phyloP scores from a whole-genome alignment of 2,888 invertebrate genomes.

The Philhelius pedissequus region DNA sequence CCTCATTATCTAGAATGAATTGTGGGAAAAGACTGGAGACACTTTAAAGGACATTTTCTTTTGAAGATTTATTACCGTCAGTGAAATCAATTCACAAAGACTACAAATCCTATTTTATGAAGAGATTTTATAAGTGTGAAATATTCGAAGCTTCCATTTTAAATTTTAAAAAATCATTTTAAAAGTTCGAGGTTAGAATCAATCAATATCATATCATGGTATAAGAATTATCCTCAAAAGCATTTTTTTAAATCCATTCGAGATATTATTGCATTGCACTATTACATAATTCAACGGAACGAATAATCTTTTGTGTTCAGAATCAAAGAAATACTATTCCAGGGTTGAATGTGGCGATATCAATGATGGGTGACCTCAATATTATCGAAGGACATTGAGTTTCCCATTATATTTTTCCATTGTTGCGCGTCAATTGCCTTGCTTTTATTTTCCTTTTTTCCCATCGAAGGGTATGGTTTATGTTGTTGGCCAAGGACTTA shows the following conservation, averaged over 20 bases:
- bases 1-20: not conserved
- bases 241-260: conserved; percentile 13
- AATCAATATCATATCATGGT: conserved; percentile 58
- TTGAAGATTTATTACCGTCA: not conserved
- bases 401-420: conserved; percentile 41
- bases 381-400: conserved; percentile 46
- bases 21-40: not conserved
- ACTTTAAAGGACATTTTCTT: conserved; percentile 41
- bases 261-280: conserved; percentile 22
- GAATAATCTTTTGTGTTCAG: conserved; percentile 35
- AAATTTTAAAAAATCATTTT: not conserved
- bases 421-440: conserved; percentile 56
- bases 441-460: conserved; percentile 21
- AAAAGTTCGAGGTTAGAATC: conserved; percentile 52
- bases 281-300: not conserved
- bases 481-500: conserved; percentile 35
- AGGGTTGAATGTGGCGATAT: conserved; percentile 31
- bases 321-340: conserved; percentile 36
- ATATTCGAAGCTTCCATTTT: not conserved
- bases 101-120: not conserved
- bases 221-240: conserved; percentile 8
- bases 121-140: not conserved
- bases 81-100: not conserved
- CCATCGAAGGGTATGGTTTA: not conserved
- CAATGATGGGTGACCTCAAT: conserved; percentile 55